These are phyloP conservation scores for Pseudorectes ferrugineus DNA, from an alignment of 2,113 vertebrate species.

Conservation along the genomic window DNA sequence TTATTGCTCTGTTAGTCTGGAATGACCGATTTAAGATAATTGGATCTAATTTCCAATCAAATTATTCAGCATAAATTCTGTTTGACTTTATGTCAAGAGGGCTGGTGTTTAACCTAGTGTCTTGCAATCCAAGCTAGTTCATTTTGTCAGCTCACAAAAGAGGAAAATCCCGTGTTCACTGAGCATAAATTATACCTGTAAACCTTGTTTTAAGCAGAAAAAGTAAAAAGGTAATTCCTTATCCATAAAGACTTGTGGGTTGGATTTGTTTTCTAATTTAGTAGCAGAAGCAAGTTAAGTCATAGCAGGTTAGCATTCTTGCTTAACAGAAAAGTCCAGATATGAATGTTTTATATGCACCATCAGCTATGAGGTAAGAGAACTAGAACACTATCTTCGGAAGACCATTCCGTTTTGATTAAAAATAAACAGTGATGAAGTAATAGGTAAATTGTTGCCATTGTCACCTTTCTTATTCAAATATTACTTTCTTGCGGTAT, in stretches of 20 bases:
- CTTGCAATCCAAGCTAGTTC: background rate
- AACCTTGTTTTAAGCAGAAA: background rate
- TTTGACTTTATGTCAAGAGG: background rate
- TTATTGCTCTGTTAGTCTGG: slow-evolving; percentile 3
- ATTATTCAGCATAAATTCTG: background rate
- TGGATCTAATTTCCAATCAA: background rate
- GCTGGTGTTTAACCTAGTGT: background rate
- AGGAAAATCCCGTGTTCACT: background rate
- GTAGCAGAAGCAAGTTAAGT: background rate
- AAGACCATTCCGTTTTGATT: background rate
- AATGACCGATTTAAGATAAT: background rate
- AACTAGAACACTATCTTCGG: background rate
- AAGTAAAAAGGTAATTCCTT: background rate
- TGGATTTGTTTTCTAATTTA: background rate
- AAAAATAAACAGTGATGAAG: background rate
- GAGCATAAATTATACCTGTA: background rate
- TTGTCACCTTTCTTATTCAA: background rate
- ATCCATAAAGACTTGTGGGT: background rate
- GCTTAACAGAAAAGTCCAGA: background rate
- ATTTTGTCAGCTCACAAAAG: background rate
- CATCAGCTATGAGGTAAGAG: background rate
- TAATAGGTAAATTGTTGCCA: background rate
- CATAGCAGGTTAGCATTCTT: background rate
- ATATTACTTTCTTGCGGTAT: background rate
- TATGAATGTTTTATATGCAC: rapidly evolving